phyloP scores from a whole-genome alignment of 37 sponge, comb jelly and placozoan genomes.

The Diacarnus erythraeanus region DNA sequence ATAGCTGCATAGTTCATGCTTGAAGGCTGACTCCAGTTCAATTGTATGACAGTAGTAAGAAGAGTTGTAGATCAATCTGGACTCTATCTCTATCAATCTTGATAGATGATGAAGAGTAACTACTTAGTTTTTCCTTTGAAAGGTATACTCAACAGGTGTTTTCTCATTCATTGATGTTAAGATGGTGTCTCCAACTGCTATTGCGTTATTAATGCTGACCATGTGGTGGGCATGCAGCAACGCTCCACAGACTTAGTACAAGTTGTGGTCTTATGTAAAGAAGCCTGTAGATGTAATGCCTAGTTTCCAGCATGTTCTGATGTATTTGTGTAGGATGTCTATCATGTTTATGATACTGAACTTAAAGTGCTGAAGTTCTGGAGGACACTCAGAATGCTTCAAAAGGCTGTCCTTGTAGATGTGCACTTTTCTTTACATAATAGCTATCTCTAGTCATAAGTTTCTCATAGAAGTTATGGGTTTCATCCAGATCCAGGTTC shows the following conservation, averaged over 20 bases:
- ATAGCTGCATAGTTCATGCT: too few species aligned
- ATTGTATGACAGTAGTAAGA: constrained; percentile 25
- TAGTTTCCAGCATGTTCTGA: constrained; percentile 38
- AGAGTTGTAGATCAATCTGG: constrained; percentile 31
- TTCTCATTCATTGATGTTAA: constrained; percentile 18
- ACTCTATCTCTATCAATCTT: constrained; percentile 12
- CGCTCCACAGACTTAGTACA: constrained; percentile 28
- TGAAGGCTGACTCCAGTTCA: constrained; percentile 21
- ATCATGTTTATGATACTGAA: too few species aligned
- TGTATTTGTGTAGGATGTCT: constrained; percentile 40
- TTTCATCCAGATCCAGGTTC: too few species aligned
- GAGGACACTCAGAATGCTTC: too few species aligned
- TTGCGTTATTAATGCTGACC: neutral
- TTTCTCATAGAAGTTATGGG: too few species aligned
- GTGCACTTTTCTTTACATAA: too few species aligned
- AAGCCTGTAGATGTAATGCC: constrained; percentile 32
- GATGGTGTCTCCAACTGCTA: constrained; percentile 17
- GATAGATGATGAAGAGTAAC: constrained; percentile 8
- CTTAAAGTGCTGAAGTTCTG: too few species aligned
- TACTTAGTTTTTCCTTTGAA: constrained; percentile 25
- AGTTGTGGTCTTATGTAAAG: constrained; percentile 18
- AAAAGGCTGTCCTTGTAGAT: too few species aligned
- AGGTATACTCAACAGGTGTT: constrained; percentile 29
- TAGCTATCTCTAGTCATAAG: too few species aligned
- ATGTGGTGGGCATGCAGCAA: constrained; percentile 28